Evolutionary conservation across 2,888 invertebrate genomes (phyloP).

Genomic region (Tiliacea citrago): DNA sequence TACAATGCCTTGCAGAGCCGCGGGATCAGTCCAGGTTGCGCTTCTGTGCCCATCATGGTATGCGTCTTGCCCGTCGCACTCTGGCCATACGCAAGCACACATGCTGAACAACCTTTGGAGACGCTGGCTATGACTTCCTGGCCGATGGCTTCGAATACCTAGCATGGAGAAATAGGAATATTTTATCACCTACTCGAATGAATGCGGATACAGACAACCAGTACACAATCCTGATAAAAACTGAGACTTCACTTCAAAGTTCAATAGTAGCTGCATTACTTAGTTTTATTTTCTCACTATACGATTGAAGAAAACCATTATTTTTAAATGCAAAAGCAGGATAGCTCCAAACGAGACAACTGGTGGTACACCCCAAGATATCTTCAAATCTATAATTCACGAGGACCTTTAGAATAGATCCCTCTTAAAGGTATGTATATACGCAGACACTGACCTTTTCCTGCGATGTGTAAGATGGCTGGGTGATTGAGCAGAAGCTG

Average conservation of each 20-base stretch:
- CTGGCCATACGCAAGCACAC: conserved; percentile 94
- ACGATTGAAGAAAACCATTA: background rate
- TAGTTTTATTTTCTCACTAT: background rate
- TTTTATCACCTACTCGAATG: background rate
- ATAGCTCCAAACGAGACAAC: background rate
- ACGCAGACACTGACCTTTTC: conserved; percentile 78
- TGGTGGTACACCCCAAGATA: background rate
- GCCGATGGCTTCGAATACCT: conserved; percentile 93
- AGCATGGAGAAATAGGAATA: background rate
- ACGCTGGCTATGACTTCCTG: conserved; percentile 92
- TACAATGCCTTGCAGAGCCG: conserved; percentile 83
- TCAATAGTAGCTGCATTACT: too few species aligned
- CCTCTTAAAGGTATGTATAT: background rate
- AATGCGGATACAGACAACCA: too few species aligned
- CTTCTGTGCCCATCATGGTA: conserved; percentile 93
- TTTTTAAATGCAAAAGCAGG: conserved; percentile 2
- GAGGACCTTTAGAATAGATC: background rate
- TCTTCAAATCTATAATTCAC: background rate
- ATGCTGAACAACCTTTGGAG: conserved; percentile 92
- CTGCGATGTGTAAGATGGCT: conserved; percentile 89
- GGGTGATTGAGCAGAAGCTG: conserved; percentile 86
- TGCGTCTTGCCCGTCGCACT: conserved; percentile 95
- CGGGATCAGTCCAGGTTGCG: conserved; percentile 84
- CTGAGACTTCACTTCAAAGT: background rate
- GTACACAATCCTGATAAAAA: background rate